These are phyloP conservation scores for Ahaetulla prasina DNA, from an alignment of 2,113 vertebrate genomes.

Conservation along the genomic window DNA sequence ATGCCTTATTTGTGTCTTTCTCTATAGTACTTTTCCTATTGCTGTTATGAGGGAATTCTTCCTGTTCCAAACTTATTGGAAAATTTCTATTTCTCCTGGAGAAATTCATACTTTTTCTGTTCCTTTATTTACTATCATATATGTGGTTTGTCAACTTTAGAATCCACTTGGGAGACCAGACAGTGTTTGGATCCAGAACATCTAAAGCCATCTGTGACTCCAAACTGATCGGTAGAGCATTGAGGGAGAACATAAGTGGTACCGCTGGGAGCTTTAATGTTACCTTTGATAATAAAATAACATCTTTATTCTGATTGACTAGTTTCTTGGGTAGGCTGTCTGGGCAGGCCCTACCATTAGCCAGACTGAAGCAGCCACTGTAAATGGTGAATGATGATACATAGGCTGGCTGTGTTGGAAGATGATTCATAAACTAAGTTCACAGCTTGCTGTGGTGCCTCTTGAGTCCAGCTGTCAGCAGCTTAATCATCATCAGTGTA, in stretches of 20 bases:
- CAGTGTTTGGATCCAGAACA: background rate
- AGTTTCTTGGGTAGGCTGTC: background rate
- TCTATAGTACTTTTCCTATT: background rate
- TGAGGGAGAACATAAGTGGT: background rate
- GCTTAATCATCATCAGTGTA: background rate
- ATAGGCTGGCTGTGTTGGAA: background rate
- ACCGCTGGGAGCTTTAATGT: background rate
- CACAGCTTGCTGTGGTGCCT: background rate
- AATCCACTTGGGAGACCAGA: background rate
- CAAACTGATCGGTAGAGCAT: background rate
- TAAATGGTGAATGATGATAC: background rate
- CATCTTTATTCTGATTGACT: background rate
- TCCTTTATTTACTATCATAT: background rate
- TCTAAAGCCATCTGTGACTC: background rate
- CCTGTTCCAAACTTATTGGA: background rate
- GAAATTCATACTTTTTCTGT: background rate
- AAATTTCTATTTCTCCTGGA: background rate
- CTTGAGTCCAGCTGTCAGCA: background rate
- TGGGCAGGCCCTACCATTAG: background rate
- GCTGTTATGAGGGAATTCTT: background rate
- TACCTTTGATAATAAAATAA: background rate
- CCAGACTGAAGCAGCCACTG: background rate
- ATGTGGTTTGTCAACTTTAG: background rate
- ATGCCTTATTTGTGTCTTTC: background rate
- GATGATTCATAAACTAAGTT: background rate